Conservation (phyloP, 1,140 invertebrate species). For the Trachymyrmex septentrionalis region DNA sequence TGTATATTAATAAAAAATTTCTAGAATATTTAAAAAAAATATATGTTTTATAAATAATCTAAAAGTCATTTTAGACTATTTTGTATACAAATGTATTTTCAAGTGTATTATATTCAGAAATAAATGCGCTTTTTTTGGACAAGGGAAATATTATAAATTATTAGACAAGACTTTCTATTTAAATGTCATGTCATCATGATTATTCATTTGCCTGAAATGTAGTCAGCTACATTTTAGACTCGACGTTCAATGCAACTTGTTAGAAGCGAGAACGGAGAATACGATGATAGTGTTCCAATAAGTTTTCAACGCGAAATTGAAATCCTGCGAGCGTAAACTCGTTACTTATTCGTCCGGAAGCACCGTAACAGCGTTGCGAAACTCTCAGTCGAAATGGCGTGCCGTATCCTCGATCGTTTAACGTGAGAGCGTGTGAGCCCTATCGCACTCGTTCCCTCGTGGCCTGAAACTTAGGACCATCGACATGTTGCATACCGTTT, state of each 20-base stretch:
- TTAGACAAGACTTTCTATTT: background rate
- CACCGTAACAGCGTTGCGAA: slow-evolving; percentile 50
- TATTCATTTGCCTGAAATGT: slow-evolving; percentile 31
- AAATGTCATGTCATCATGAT: slow-evolving; percentile 9
- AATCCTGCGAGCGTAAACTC: slow-evolving; percentile 58
- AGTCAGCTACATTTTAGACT: slow-evolving; percentile 12
- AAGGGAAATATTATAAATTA: slow-evolving; percentile 1
- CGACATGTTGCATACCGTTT: slow-evolving; percentile 8
- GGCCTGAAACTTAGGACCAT: slow-evolving; percentile 29
- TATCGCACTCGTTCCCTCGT: slow-evolving; percentile 41
- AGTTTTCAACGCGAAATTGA: slow-evolving; percentile 58
- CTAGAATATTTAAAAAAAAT: background rate
- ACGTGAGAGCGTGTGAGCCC: background rate
- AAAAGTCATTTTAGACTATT: background rate
- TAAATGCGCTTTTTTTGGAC: background rate
- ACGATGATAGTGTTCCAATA: slow-evolving; percentile 49
- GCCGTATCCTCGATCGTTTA: slow-evolving; percentile 50
- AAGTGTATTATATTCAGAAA: background rate
- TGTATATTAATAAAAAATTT: background rate
- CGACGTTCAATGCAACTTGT: slow-evolving; percentile 50
- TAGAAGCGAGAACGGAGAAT: slow-evolving; percentile 12
- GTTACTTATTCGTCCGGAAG: slow-evolving; percentile 62
- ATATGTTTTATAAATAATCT: background rate
- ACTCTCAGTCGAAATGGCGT: slow-evolving; percentile 44
- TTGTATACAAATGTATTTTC: background rate